Base-by-base conservation (phyloP, 2,113 vertebrate genomes). In the Podiceps cristatus region DNA sequence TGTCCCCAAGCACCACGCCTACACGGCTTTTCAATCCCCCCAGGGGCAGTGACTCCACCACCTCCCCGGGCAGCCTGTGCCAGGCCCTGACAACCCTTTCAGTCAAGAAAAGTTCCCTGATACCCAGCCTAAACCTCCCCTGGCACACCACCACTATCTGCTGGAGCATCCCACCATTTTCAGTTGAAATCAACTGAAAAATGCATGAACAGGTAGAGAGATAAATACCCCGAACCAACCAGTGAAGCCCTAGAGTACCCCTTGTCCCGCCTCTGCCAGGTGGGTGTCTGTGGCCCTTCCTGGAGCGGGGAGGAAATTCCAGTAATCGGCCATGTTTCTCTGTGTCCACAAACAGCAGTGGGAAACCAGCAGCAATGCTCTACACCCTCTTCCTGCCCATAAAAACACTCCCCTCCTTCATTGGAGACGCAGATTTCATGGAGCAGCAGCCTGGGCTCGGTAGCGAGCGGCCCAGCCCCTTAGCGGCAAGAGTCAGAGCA, bases 381-480 rank as follows among this genome's bases (percentile, higher is more conserved):
- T 85, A 3, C 29, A 37, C 18, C 20, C 40, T 68, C 56, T 63
- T 89, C 55, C 58, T 53, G 27, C 23, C 56, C 47, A 28, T 37
- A 75, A 37, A 56, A 92, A 67, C 16, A 33, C 45, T 24, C 28
- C 22, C 45, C 22, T 71, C 31, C 18, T 67, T 82, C 37, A 12
- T 37, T 55, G 33, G n/a, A 67, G 74, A 53, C 20, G 53, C 18
- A 28, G 63, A 7, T 49, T 64, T 74, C n/a, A 17, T 23, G 20
- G 42, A 75, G 37, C 71, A 37, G 64, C 20, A 49, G 44, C 49
- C 31, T 45, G 78, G 24, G 47, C 47, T n/a, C 4, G 29, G 71
- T 13, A 73, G 42, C 29, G 28, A 7, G 12, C 1, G 3, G 62
- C 42, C 66, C 29, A 78, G 0, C 29, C 23, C 13, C 0, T 56